Conservation (phyloP, 2,888 invertebrate species). For the Leptinotarsa tumamoca region DNA sequence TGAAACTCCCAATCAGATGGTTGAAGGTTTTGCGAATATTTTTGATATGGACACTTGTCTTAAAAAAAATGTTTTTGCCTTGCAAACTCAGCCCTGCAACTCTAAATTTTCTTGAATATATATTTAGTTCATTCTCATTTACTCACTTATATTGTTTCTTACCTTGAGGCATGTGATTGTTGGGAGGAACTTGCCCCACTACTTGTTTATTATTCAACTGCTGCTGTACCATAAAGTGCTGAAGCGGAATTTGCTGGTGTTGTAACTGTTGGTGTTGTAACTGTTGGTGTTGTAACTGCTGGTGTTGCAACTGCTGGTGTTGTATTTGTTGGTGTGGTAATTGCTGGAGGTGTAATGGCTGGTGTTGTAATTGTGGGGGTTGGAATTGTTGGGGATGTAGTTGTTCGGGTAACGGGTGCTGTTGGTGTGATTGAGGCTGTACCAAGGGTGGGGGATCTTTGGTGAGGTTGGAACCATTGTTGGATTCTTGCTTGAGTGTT, state of each 20-base stretch:
- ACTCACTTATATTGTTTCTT: background rate
- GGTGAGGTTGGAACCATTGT: constrained; percentile 31
- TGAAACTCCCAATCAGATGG: no score
- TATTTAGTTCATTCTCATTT: background rate
- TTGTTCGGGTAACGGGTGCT: constrained; percentile 42
- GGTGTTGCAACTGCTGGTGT: constrained; percentile 36
- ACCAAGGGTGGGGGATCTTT: constrained; percentile 65
- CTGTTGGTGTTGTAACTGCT: constrained; percentile 44
- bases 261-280: constrained; percentile 40
- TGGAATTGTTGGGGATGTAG: constrained; percentile 39
- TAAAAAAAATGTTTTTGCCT: no score
- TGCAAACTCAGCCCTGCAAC: no score
- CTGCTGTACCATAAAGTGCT: constrained; percentile 41
- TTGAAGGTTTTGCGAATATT: background rate
- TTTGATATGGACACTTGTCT: no score
- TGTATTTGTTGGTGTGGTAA: constrained; percentile 44
- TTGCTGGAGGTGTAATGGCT: constrained; percentile 44
- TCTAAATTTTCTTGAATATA: no score
- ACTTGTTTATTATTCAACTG: constrained; percentile 48
- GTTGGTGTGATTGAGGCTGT: constrained; percentile 40
- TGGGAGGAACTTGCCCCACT: constrained; percentile 52
- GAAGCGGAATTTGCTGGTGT: constrained; percentile 41
- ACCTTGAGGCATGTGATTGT: constrained; percentile 52
- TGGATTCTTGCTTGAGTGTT: constrained; percentile 38
- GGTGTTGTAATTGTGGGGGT: constrained; percentile 38